Percentiles rank a stretch among this genome's conserved stretches.
Evolutionary conservation across 1,140 invertebrate species (phyloP).

Genomic region (Drosophila rufa): DNA sequence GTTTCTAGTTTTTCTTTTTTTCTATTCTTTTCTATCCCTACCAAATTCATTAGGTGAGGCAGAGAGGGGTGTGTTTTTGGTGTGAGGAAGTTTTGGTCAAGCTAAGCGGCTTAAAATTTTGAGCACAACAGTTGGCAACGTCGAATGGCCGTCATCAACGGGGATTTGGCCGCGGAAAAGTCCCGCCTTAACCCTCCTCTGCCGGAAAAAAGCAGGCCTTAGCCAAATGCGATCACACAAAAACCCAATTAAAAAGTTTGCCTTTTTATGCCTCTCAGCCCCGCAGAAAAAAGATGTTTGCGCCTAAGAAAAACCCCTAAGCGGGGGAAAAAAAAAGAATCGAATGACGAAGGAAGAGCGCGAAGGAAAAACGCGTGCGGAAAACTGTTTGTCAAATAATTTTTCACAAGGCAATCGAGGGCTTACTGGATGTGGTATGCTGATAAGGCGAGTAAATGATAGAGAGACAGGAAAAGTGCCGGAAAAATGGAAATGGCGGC

Average conservation of each 20-base stretch:
- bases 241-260: conserved; percentile 83
- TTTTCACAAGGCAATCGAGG: conserved; percentile 62
- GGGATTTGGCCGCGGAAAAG: conserved; percentile 56
- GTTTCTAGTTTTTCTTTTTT: conserved; percentile 6
- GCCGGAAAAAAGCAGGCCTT: conserved; percentile 14
- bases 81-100: conserved; percentile 67
- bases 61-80: not conserved
- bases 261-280: conserved; percentile 72
- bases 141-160: conserved; percentile 79
- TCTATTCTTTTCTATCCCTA: not conserved
- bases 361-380: conserved; percentile 60
- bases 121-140: conserved; percentile 55
- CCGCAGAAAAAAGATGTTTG: conserved; percentile 35
- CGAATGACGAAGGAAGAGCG: not conserved
- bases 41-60: conserved; percentile 29
- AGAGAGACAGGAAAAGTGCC: conserved; percentile 24
- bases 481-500: conserved; percentile 30
- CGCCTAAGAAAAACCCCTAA: conserved; percentile 3
- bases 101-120: conserved; percentile 79
- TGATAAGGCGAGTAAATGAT: conserved; percentile 50
- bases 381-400: conserved; percentile 84
- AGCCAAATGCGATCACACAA: conserved; percentile 72
- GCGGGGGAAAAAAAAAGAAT: not conserved
- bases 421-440: conserved; percentile 36
- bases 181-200: not conserved